Base-by-base conservation (phyloP, 2,797 vertebrate species). In the Xenopus petersii region DNA sequence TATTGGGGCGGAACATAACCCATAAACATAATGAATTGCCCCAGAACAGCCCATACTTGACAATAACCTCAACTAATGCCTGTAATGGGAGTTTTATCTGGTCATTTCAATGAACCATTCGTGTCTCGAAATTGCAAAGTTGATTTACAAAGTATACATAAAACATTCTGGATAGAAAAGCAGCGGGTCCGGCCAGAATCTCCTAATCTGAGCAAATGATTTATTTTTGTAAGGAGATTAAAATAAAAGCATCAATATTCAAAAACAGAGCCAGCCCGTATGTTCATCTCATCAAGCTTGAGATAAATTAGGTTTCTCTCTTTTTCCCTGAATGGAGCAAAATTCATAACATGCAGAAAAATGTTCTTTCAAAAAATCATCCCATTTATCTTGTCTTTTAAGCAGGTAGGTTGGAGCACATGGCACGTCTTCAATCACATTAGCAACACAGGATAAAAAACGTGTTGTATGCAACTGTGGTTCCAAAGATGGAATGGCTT, bases 261-360 rank as follows among this genome's bases (percentile, higher is more conserved):
- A 46, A 56, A 51, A 36, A 4, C 46, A 16, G 15, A 36, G 71
- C 71, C 76, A 78, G 47, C 2, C 49, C 71, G 68, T 70, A 78
- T 78, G 76, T 60, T 73, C 64, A 67, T 73, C 71, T 78, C 80
- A 82, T 73, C n/a, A 70, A 77, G 80, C 71, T 83, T 81, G 67
- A 75, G 81, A 86, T 74, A 84, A 77, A 80, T 86, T 82, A 78
- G 79, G 72, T 30, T 86, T 83, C 77, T 80, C 64, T 51, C 5
- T 69, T 82, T 75, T 81, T 83, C 13, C 54, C 16, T 83, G 81
- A 82, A 82, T 56, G 60, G 58, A 42, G 36, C 4, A 42, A 42
- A 42, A 81, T 72, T 69, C 77, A 78, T 78, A 73, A 55, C 73
- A 81, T 81, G 81, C 71, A 78, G 72, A 85, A 51, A 51, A 51